Base-by-base conservation (phyloP, 1,140 invertebrate species). In the Drosophila ironensis region DNA sequence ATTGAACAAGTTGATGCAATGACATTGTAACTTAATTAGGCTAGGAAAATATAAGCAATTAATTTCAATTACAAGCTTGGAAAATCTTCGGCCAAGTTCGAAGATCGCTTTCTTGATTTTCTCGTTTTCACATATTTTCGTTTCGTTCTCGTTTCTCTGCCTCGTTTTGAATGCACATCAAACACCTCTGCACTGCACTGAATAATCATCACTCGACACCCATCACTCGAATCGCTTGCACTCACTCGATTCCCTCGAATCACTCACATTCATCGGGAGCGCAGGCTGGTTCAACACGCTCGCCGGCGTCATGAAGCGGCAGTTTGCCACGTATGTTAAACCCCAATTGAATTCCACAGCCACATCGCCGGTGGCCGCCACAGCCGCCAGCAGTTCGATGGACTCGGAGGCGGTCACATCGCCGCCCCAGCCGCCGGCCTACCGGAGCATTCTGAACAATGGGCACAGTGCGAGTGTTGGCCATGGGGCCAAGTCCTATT, bases 301-400 rank as follows among this genome's bases (percentile, higher is more conserved):
- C 84, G 91, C 92, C 67, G 92, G 92, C 88, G 91, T 92, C 78
- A 91, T 93, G 90, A 93, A 92, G 90, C 91, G 92, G 88, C 93
- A 94, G 75, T 94, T 95, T 90, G 93, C 94, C 75, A 94, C 94
- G 57, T 95, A 95, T 91, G 93, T 96, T 71, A 95, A 95, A 91
- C 92, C 93, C 90, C 93, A 94, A 91, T 90, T 92, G 72, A 89
- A 89, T 88, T 88, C 87, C 78, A 86, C 87, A 89, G 82, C 56
- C 53, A 68, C 74, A 30, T 52, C 78, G 3, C 72, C 60, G 11
- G 40, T 89, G 90, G 45, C 88, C 87, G 50, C 70, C 28, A 48
- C 30, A n/a, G n/a, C n/a, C n/a, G n/a, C n/a, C 42, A 57, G 14
- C 78, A 64, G 80, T 9, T 50, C 20, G n/a, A 12, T 30, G n/a